Evolutionary conservation across 2,888 invertebrate genomes (phyloP).

Genomic region (Xanthia togata): DNA sequence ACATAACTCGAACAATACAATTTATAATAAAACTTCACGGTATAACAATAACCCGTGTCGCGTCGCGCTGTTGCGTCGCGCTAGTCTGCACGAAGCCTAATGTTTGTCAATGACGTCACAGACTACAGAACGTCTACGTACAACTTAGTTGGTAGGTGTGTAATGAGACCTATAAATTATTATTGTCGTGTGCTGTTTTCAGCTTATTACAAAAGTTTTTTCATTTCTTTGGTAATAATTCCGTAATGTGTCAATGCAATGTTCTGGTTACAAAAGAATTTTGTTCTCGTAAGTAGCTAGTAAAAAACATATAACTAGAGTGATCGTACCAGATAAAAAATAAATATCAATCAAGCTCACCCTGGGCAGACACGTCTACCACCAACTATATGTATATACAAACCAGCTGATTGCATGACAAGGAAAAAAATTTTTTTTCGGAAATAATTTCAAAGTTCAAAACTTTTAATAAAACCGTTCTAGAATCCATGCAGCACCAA

Average conservation of each 20-base stretch:
- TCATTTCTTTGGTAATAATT: constrained; percentile 21
- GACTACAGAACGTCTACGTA: neutral
- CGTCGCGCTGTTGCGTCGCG: too few relatives aligned
- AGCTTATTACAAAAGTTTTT: constrained; percentile 35
- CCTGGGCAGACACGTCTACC: too few relatives aligned
- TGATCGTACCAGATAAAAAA: neutral
- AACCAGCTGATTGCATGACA: neutral
- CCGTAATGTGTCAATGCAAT: constrained; percentile 10
- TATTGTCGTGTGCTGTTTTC: constrained; percentile 15
- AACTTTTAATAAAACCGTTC: too few relatives aligned
- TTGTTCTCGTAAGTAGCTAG: neutral
- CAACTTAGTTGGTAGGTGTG: neutral
- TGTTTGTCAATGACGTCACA: neutral
- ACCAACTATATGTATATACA: neutral
- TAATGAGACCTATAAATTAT: constrained; percentile 13
- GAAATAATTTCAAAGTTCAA: neutral
- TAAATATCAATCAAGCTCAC: too few relatives aligned
- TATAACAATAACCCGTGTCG: too few relatives aligned
- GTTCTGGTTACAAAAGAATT: neutral
- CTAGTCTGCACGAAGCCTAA: too few relatives aligned
- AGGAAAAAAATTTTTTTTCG: too few relatives aligned
- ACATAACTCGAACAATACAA: too few relatives aligned
- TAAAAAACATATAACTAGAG: neutral
- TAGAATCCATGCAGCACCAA: too few relatives aligned
- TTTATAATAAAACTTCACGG: too few relatives aligned